These are phyloP conservation scores for Aythya baeri DNA, from an alignment of 2,113 vertebrate species.

Conservation along the genomic window DNA sequence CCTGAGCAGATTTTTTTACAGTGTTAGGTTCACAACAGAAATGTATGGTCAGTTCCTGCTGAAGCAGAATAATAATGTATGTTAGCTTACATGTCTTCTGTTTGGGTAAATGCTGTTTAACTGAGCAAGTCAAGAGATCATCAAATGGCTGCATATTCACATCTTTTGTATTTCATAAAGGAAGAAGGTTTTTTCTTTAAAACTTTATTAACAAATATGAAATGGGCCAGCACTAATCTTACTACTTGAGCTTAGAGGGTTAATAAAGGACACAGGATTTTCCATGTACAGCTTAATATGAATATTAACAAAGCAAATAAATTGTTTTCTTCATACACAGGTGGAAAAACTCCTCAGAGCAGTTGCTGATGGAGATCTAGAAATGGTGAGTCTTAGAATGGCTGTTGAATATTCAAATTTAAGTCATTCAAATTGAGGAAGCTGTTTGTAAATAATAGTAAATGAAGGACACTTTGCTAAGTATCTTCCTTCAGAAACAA, in stretches of 20 bases:
- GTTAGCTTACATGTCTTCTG: neutral
- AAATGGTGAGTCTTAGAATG: conserved; percentile 87
- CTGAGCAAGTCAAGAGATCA: neutral
- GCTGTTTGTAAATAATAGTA: neutral
- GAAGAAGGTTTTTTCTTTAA: neutral
- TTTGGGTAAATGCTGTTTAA: neutral
- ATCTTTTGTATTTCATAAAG: neutral
- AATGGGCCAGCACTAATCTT: conserved; percentile 5
- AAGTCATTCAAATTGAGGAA: neutral
- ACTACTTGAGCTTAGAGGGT: neutral
- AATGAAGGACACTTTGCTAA: neutral
- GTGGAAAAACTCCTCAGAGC: conserved; percentile 95
- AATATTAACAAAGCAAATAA: neutral
- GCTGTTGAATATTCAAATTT: neutral
- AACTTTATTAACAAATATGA: neutral
- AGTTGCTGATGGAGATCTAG: conserved; percentile 91
- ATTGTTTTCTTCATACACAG: conserved; percentile 70
- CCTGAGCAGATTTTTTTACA: neutral
- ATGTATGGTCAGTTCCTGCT: neutral
- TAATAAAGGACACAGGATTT: conserved; percentile 23
- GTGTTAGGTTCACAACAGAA: neutral
- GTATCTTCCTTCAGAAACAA: neutral
- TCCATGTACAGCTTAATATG: neutral
- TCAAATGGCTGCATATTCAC: neutral
- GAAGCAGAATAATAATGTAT: neutral